Percentiles rank a stretch among this genome's conserved stretches.
Conservation (phyloP, 1,140 invertebrate genomes). For the Sogatella furcifera region DNA sequence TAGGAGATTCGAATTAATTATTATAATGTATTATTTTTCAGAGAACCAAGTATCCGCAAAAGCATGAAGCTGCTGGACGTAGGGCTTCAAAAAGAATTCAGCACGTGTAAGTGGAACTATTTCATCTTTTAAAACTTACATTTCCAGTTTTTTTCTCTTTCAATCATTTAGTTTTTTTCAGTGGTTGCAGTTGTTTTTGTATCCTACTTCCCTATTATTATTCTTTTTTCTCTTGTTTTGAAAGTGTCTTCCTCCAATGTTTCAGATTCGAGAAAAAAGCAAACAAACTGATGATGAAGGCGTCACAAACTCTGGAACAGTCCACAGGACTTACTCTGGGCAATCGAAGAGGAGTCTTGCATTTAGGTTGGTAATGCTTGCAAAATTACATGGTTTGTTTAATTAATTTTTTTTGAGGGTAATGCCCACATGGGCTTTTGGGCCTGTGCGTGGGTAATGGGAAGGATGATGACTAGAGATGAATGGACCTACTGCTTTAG, state of each 20-base stretch:
- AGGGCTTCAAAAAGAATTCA: conserved; percentile 46
- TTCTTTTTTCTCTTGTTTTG: neutral
- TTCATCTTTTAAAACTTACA: too few relatives aligned
- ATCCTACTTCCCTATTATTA: neutral
- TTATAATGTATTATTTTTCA: conserved; percentile 23
- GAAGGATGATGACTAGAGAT: too few relatives aligned
- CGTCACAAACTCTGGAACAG: conserved; percentile 65
- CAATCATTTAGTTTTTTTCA: too few relatives aligned
- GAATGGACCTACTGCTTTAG: too few relatives aligned
- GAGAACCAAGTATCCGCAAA: conserved; percentile 38
- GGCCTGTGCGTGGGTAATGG: too few relatives aligned
- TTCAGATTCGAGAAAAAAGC: conserved; percentile 62
- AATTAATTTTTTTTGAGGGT: too few relatives aligned
- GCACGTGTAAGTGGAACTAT: conserved; percentile 41
- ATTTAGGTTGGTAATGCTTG: neutral
- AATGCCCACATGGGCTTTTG: too few relatives aligned
- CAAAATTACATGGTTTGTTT: too few relatives aligned
- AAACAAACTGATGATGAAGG: conserved; percentile 73
- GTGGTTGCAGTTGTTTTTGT: too few relatives aligned
- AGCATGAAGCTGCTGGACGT: conserved; percentile 41
- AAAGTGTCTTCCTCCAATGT: neutral
- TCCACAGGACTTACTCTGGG: conserved; percentile 57
- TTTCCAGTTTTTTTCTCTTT: too few relatives aligned
- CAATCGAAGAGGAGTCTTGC: conserved; percentile 32
- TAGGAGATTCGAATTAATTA: too few relatives aligned